Evolutionary conservation across 2,888 invertebrate species (phyloP).

Genomic region (Leptodirus hochenwartii): DNA sequence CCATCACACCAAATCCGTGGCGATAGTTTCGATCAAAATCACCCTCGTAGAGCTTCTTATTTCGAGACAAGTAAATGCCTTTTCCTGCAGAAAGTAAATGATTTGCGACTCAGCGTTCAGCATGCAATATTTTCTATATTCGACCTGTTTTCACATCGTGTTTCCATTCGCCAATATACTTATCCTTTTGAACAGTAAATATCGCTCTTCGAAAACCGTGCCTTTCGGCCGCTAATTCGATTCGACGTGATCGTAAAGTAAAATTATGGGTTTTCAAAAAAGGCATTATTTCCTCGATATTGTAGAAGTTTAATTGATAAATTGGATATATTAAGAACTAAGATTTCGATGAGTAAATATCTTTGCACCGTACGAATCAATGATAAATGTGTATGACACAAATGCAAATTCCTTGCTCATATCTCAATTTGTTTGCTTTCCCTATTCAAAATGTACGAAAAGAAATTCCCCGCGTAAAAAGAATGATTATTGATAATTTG

Average conservation of each 20-base stretch:
- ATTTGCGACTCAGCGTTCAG: background rate
- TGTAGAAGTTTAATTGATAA: too few species aligned
- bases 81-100: background rate
- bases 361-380: too few species aligned
- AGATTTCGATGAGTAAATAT: too few species aligned
- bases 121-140: conserved; percentile 2
- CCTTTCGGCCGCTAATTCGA: conserved; percentile 31
- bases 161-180: conserved; percentile 43
- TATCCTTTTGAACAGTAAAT: conserved; percentile 32
- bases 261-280: conserved; percentile 14
- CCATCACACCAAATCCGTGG: conserved; percentile 39
- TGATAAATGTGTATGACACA: too few species aligned
- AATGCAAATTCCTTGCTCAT: too few species aligned
- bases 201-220: conserved; percentile 37
- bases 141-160: conserved; percentile 28
- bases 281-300: conserved; percentile 15
- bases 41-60: conserved; percentile 35
- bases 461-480: too few species aligned
- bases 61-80: background rate
- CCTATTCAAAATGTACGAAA: too few species aligned
- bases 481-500: too few species aligned
- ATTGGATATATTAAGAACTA: too few species aligned
- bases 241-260: conserved; percentile 18
- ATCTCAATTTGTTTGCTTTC: too few species aligned
- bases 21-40: conserved; percentile 35